These are phyloP conservation scores for Miichthys miiuy DNA, from an alignment of 2,797 vertebrate species.

Conservation along the genomic window DNA sequence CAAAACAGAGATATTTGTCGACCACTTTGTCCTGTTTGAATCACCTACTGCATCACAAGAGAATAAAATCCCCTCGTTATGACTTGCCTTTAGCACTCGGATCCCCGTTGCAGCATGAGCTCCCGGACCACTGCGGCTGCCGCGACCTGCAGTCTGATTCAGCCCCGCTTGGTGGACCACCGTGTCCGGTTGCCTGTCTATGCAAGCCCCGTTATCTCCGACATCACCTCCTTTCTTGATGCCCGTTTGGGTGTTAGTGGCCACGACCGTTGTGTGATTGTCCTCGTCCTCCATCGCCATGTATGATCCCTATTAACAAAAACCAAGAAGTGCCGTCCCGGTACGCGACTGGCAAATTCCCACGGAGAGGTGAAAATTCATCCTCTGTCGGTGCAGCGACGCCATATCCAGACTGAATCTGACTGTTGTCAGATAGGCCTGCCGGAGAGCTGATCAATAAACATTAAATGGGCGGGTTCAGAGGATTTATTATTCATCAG, in stretches of 20 bases:
- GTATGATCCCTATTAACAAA: slow-evolving; percentile 50
- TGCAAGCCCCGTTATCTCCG: slow-evolving; percentile 81
- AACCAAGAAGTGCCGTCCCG: slow-evolving; percentile 61
- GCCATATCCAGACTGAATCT: slow-evolving; percentile 82
- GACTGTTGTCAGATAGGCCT: slow-evolving; percentile 77
- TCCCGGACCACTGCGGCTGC: slow-evolving; percentile 77
- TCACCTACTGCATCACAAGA: slow-evolving; percentile 19
- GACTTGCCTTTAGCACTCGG: slow-evolving; percentile 87
- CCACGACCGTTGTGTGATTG: slow-evolving; percentile 53
- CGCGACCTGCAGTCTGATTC: slow-evolving; percentile 73
- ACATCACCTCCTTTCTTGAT: slow-evolving; percentile 76
- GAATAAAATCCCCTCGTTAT: slow-evolving; percentile 1
- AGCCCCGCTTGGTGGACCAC: slow-evolving; percentile 75
- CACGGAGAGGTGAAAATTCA: slow-evolving; percentile 73
- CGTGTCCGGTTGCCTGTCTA: slow-evolving; percentile 81
- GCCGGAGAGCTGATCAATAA: slow-evolving; percentile 78
- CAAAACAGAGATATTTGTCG: slow-evolving; percentile 31
- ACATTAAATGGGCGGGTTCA: slow-evolving; percentile 80
- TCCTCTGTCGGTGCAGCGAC: slow-evolving; percentile 77
- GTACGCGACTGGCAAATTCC: slow-evolving; percentile 76
- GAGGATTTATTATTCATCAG: slow-evolving; percentile 70
- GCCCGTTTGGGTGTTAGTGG: slow-evolving; percentile 66
- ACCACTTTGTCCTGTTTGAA: slow-evolving; percentile 56
- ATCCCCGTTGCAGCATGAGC: slow-evolving; percentile 83
- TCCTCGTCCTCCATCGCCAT: slow-evolving; percentile 88